phyloP scores from a whole-genome alignment of 2,888 invertebrate species.

The Julus scanicus region DNA sequence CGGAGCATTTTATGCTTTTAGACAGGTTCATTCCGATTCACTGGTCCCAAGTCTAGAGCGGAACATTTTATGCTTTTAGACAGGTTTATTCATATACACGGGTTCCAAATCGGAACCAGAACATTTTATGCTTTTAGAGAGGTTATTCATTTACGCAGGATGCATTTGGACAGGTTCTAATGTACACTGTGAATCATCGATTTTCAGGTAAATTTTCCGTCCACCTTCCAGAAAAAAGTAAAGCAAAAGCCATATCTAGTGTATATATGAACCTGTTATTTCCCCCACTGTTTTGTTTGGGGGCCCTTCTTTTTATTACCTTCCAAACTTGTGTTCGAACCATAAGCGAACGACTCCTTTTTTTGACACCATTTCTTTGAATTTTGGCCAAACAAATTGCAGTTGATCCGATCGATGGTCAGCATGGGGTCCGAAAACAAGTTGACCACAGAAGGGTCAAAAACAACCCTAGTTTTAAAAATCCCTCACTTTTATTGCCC shows the following conservation, averaged over 20 bases:
- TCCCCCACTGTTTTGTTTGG: no score
- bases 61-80: no score
- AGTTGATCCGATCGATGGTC: constrained; percentile 30
- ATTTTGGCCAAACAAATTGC: constrained; percentile 17
- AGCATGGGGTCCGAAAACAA: background rate
- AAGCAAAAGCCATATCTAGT: background rate
- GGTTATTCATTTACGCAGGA: no score
- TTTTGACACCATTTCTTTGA: constrained; percentile 32
- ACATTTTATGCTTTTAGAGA: no score
- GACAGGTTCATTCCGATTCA: no score
- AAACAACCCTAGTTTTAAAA: background rate
- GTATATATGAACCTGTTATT: no score
- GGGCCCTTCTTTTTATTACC: background rate
- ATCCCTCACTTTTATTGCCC: background rate
- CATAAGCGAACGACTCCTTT: background rate
- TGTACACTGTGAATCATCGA: no score
- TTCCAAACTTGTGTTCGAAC: background rate
- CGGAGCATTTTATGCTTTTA: no score
- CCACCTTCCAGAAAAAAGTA: background rate
- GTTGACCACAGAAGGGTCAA: background rate
- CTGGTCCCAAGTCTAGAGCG: no score
- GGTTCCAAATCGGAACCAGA: no score
- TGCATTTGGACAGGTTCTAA: no score
- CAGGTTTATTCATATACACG: no score
- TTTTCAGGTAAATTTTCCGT: background rate